Percentiles rank a stretch among this genome's conserved stretches.
phyloP scores from a whole-genome alignment of 2,113 vertebrate genomes.

The Microcebus murinus region DNA sequence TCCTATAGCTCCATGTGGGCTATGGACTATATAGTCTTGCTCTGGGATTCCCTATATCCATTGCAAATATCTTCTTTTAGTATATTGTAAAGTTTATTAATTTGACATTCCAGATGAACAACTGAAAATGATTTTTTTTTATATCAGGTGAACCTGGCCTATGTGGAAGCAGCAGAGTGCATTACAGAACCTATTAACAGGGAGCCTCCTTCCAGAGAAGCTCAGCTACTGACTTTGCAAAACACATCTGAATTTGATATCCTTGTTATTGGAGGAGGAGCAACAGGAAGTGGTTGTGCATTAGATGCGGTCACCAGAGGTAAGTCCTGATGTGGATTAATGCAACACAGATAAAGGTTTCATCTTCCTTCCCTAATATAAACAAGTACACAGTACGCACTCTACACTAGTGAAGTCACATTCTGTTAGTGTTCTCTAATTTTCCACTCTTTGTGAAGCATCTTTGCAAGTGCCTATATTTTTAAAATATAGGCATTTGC shows the following conservation, averaged over 20 bases:
- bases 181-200: constrained; percentile 76
- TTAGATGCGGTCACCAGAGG: constrained; percentile 96
- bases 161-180: constrained; percentile 87
- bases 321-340: constrained; percentile 62
- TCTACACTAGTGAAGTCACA: not conserved
- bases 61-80: not conserved
- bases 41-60: not conserved
- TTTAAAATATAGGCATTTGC: not conserved
- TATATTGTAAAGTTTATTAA: not conserved
- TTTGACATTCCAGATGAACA: not conserved
- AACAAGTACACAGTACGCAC: rapidly evolving
- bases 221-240: constrained; percentile 87
- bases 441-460: not conserved
- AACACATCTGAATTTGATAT: constrained; percentile 91
- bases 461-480: not conserved
- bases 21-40: not conserved
- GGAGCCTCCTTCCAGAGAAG: constrained; percentile 89
- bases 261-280: constrained; percentile 95
- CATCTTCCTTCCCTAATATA: rapidly evolving
- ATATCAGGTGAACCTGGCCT: constrained; percentile 86
- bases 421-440: not conserved
- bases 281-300: constrained; percentile 96
- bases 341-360: not conserved
- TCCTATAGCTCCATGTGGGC: not conserved
- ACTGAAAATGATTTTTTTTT: not conserved